These are phyloP conservation scores for Plectropomus leopardus DNA, from an alignment of 2,113 vertebrate genomes.

Conservation along the genomic window DNA sequence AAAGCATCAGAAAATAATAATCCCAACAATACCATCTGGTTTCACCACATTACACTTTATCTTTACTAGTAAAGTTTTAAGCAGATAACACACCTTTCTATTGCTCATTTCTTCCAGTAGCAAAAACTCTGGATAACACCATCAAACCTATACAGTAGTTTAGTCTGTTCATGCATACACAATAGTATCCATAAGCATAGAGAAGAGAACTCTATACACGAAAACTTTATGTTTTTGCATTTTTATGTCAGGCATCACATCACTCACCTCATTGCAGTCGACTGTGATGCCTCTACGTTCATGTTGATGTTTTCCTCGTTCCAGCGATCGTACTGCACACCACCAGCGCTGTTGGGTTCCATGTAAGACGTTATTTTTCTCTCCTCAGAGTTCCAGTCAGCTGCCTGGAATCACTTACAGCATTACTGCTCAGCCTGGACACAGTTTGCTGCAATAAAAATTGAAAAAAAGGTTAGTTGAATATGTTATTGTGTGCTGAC, in stretches of 20 bases:
- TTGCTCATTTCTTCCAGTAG: no score
- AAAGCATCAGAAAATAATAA: no score
- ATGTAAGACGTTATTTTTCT: slow-evolving; percentile 85
- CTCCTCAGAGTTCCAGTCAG: slow-evolving; percentile 63
- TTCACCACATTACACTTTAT: no score
- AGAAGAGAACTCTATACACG: no score
- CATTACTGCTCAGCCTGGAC: not conserved
- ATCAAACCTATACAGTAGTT: not conserved
- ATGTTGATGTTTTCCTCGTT: slow-evolving; percentile 86
- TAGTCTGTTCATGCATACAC: no score
- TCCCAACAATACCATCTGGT: no score
- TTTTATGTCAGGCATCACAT: not conserved
- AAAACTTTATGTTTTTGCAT: not conserved
- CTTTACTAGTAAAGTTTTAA: no score
- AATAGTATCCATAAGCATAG: no score
- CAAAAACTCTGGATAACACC: no score
- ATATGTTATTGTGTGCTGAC: not conserved
- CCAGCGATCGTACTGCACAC: slow-evolving; percentile 87
- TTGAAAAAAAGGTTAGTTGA: not conserved
- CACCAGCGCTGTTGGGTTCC: slow-evolving; percentile 75
- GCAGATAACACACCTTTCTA: no score
- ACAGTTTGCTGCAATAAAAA: not conserved
- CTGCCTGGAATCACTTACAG: slow-evolving; percentile 15
- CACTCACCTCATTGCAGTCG: slow-evolving; percentile 80
- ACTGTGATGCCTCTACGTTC: slow-evolving; percentile 60